Evolutionary conservation across 1,140 invertebrate genomes (phyloP).

Genomic region (Drosophila sproati): DNA sequence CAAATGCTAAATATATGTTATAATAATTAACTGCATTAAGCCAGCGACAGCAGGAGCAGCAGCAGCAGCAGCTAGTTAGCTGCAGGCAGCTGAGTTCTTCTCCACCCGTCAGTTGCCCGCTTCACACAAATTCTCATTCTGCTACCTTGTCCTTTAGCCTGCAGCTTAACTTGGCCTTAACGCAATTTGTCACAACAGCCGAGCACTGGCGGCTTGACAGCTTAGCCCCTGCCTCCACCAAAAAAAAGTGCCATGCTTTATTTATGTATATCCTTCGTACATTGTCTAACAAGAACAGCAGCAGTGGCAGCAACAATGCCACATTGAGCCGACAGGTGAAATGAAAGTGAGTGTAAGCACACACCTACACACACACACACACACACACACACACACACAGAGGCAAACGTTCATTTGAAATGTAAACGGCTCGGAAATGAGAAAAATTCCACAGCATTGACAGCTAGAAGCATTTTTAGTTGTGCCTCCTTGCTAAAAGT

Average conservation of each 20-base stretch:
- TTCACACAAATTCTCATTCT: too few relatives aligned
- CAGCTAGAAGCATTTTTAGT: constrained; percentile 40
- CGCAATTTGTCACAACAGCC: constrained; percentile 71
- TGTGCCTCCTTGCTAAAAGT: constrained; percentile 11
- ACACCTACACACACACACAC: constrained; percentile 1
- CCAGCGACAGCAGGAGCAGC: constrained; percentile 5
- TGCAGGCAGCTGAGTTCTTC: constrained; percentile 6
- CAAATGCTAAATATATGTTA: constrained; percentile 67
- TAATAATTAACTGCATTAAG: constrained; percentile 75
- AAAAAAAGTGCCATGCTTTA: constrained; percentile 22
- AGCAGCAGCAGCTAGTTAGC: constrained; percentile 6
- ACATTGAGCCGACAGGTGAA: constrained; percentile 70
- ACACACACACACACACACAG: constrained; percentile 1
- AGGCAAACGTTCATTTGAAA: constrained; percentile 35
- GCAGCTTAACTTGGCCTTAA: constrained; percentile 74
- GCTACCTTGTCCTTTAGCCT: constrained; percentile 27
- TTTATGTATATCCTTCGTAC: constrained; percentile 27
- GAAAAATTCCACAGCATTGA: constrained; percentile 63
- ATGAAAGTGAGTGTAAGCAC: constrained; percentile 47
- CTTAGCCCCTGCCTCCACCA: constrained; percentile 26
- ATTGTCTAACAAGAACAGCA: constrained; percentile 39
- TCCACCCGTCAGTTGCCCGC: background rate
- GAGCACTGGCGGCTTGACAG: constrained; percentile 42
- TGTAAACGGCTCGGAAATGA: constrained; percentile 46
- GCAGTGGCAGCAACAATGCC: constrained; percentile 23